A percentile compares a stretch with the other conserved stretches of the same genome.
Evolutionary conservation across 2,113 vertebrate species (phyloP).

Genomic region (Psittacus erithacus): DNA sequence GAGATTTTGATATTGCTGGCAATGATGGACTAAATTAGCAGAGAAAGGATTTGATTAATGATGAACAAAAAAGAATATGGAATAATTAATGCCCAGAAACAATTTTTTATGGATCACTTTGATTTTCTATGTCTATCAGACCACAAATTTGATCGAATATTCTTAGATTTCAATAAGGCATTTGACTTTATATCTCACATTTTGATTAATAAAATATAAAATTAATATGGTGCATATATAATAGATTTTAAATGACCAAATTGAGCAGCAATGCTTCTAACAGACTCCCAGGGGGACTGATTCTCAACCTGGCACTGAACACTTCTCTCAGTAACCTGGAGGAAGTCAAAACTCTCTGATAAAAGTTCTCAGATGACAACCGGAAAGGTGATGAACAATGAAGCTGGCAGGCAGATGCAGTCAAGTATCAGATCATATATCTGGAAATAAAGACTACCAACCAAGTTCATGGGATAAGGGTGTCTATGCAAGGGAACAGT

Average conservation of each 20-base stretch:
- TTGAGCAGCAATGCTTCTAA: neutral
- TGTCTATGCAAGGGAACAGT: neutral
- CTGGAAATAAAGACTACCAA: neutral
- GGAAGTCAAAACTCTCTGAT: neutral
- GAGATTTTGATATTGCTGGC: neutral
- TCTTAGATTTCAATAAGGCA: conserved; percentile 6
- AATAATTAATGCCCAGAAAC: conserved; percentile 32
- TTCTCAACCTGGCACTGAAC: neutral
- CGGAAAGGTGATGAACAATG: neutral
- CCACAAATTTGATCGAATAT: conserved; percentile 3
- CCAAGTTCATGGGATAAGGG: neutral
- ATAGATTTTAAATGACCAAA: neutral
- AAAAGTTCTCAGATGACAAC: neutral
- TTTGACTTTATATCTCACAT: conserved; percentile 1
- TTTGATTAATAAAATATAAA: conserved; percentile 46
- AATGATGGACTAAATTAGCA: neutral
- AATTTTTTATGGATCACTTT: neutral
- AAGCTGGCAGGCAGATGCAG: neutral
- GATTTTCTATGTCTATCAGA: neutral
- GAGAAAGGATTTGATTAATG: conserved; percentile 24
- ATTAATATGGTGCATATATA: neutral
- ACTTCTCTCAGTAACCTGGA: neutral
- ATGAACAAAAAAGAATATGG: neutral
- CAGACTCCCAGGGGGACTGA: neutral
- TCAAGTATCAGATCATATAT: neutral